These are phyloP conservation scores for Sternotherus odoratus DNA, from an alignment of 2,797 vertebrate species.

Conservation along the genomic window DNA sequence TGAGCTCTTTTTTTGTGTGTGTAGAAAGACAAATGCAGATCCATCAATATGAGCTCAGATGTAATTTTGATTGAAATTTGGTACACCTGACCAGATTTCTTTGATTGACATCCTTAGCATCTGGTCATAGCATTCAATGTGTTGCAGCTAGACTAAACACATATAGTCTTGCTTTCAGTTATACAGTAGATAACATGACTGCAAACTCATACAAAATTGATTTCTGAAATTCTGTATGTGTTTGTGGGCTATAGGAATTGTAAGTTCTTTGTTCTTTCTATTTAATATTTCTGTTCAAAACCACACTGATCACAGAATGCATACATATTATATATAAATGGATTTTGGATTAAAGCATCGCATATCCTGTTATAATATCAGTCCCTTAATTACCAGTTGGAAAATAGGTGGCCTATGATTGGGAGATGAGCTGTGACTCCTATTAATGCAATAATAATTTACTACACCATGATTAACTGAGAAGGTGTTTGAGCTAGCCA, in stretches of 20 bases:
- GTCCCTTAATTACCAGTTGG: no score
- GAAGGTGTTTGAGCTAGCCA: background rate
- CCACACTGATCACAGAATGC: background rate
- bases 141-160: background rate
- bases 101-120: background rate
- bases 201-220: background rate
- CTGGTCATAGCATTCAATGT: background rate
- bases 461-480: background rate
- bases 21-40: background rate
- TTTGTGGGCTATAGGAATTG: background rate
- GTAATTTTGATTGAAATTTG: background rate
- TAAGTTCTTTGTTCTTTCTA: background rate
- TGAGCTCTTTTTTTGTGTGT: background rate
- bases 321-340: constrained; percentile 21
- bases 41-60: background rate
- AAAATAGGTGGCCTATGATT: background rate
- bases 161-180: background rate
- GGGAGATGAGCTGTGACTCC: background rate
- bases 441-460: background rate
- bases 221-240: background rate
- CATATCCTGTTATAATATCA: background rate
- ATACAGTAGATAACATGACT: rapidly evolving
- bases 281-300: constrained; percentile 36
- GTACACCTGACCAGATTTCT: background rate
- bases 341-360: background rate